Percentiles rank a stretch among this genome's conserved stretches.
phyloP scores from a whole-genome alignment of 2,113 vertebrate species.

The Euleptes europaea region DNA sequence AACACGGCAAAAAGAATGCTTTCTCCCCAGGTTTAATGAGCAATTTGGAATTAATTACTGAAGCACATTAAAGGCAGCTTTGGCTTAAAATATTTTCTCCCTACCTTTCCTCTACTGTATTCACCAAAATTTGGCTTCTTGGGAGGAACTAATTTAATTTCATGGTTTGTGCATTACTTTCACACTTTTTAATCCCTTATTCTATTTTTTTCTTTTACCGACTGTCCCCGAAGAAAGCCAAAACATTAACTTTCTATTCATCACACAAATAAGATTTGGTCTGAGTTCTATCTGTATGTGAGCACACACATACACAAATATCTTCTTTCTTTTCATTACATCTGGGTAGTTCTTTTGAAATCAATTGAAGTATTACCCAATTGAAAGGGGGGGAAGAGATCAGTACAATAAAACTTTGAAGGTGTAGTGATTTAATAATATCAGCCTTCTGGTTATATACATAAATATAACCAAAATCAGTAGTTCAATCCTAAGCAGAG shows the following conservation, averaged over 20 bases:
- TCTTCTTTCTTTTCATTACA: conserved; percentile 37
- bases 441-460: not conserved
- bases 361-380: not conserved
- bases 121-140: conserved; percentile 74
- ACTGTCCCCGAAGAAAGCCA: conserved; percentile 69
- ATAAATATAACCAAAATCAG: not conserved
- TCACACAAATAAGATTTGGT: conserved; percentile 54
- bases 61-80: conserved; percentile 69
- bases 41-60: conserved; percentile 71
- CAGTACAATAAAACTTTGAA: not conserved
- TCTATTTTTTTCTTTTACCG: conserved; percentile 57
- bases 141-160: conserved; percentile 75
- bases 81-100: conserved; percentile 67
- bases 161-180: conserved; percentile 69
- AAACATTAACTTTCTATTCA: conserved; percentile 62
- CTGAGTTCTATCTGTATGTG: conserved; percentile 57
- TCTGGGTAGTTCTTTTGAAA: conserved; percentile 40
- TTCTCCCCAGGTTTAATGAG: conserved; percentile 59
- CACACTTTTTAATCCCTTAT: conserved; percentile 70
- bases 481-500: too few species aligned
- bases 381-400: not conserved
- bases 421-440: not conserved
- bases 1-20: conserved; percentile 36
- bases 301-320: conserved; percentile 23
- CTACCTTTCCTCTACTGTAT: conserved; percentile 72